Conservation (phyloP, 2,888 invertebrate genomes). For the Ophioninae sp. region DNA sequence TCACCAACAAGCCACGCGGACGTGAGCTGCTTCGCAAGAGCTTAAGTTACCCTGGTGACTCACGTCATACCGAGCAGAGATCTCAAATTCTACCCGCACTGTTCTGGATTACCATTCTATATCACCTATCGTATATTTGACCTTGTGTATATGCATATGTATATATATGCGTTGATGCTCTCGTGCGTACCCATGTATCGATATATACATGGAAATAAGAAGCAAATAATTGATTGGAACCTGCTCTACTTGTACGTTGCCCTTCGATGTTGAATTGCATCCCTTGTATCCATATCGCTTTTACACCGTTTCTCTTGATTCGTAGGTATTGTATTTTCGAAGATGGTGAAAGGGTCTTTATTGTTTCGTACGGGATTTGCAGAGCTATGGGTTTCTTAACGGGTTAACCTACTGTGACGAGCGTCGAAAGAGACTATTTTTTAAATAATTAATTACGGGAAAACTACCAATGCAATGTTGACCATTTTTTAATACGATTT, state of each 20-base stretch:
- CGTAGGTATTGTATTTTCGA: neutral
- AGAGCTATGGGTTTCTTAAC: neutral
- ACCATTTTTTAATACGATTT: neutral
- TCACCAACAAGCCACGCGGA: conserved; percentile 57
- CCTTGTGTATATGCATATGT: neutral
- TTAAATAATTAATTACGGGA: neutral
- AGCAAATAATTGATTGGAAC: neutral
- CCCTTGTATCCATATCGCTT: neutral
- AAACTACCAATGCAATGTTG: conserved; percentile 1
- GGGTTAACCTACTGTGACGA: conserved; percentile 3
- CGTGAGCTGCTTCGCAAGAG: conserved; percentile 60
- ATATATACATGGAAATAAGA: neutral
- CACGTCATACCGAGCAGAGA: conserved; percentile 31
- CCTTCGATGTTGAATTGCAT: neutral
- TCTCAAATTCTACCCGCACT: conserved; percentile 36
- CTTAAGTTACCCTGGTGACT: conserved; percentile 10
- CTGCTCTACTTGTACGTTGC: neutral
- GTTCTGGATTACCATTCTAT: conserved; percentile 33
- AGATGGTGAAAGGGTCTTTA: neutral
- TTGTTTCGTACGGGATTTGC: neutral
- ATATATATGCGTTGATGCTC: neutral
- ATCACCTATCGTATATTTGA: conserved; percentile 7
- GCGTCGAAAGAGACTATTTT: neutral
- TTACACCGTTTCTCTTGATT: neutral
- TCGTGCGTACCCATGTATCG: neutral